Percentiles rank a stretch among this genome's conserved stretches.
Evolutionary conservation across 2,888 invertebrate genomes (phyloP).

Genomic region (Meta bourneti): DNA sequence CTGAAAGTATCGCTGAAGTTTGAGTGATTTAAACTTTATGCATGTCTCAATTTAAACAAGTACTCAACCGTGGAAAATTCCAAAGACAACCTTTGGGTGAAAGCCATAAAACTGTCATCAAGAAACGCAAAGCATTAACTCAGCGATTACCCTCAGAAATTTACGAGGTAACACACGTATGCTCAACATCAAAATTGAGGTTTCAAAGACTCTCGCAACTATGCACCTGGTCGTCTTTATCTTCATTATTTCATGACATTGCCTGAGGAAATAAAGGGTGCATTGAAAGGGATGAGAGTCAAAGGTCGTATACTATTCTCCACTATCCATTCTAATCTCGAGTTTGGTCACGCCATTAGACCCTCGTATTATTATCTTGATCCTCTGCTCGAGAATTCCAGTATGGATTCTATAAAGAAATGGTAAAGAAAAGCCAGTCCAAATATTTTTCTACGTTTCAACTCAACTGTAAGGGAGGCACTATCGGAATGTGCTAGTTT

Average conservation of each 20-base stretch:
- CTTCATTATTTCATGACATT: conserved; percentile 4
- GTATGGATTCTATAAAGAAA: no score
- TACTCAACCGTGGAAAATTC: no score
- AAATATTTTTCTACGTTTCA: no score
- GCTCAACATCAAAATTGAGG: background rate
- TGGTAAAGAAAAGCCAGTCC: no score
- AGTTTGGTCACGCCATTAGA: background rate
- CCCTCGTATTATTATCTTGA: background rate
- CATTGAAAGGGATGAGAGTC: background rate
- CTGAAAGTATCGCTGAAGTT: no score
- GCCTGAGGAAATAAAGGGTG: conserved; percentile 1
- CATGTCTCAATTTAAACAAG: no score
- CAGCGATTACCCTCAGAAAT: background rate
- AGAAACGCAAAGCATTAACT: background rate
- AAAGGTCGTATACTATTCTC: background rate
- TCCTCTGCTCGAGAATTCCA: background rate
- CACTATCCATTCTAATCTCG: background rate
- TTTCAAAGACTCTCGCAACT: background rate
- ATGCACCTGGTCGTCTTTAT: background rate
- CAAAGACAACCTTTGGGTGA: background rate
- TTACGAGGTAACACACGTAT: background rate
- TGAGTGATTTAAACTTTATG: no score
- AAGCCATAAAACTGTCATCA: background rate
- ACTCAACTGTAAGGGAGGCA: no score
- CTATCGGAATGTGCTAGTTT: no score